These are phyloP conservation scores for Anoplopoma fimbria DNA, from an alignment of 2,113 vertebrate species.

Conservation along the genomic window DNA sequence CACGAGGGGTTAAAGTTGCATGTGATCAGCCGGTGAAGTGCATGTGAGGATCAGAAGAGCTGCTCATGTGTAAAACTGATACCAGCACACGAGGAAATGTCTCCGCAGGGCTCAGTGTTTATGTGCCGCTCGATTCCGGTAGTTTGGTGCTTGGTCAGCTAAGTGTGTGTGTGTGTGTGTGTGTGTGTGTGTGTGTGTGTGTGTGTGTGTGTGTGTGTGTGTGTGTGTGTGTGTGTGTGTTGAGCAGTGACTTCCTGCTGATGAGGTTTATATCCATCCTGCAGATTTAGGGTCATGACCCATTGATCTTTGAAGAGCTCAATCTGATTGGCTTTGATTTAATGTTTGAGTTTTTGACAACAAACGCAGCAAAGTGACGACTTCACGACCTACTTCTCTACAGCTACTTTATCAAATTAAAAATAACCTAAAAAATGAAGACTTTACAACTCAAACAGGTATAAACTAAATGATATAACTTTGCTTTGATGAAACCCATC, in stretches of 20 bases:
- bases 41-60: slow-evolving; percentile 25
- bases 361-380: not conserved
- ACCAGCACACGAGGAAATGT: not conserved
- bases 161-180: not conserved
- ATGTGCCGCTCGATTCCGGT: not conserved
- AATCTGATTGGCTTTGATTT: slow-evolving; percentile 29
- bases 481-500: no score
- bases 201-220: not conserved
- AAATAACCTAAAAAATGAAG: no score
- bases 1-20: slow-evolving; percentile 24
- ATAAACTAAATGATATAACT: no score
- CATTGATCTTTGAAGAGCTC: slow-evolving; percentile 45
- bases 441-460: no score
- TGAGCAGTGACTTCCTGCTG: slow-evolving; percentile 32
- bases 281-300: slow-evolving; percentile 39
- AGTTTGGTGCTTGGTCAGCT: slow-evolving; percentile 36
- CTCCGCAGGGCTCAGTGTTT: slow-evolving; percentile 19
- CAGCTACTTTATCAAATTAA: not conserved
- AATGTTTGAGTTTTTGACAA: slow-evolving; percentile 1
- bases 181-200: not conserved
- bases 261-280: slow-evolving; percentile 17
- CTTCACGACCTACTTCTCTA: not conserved
- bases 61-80: slow-evolving; percentile 28
- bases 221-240: not conserved
- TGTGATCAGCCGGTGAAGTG: slow-evolving; percentile 21